Evolutionary conservation across 2,113 vertebrate species (phyloP), one percentile per base, ranked within the genome.

Genomic region (Dendrocopos noguchii): DNA sequence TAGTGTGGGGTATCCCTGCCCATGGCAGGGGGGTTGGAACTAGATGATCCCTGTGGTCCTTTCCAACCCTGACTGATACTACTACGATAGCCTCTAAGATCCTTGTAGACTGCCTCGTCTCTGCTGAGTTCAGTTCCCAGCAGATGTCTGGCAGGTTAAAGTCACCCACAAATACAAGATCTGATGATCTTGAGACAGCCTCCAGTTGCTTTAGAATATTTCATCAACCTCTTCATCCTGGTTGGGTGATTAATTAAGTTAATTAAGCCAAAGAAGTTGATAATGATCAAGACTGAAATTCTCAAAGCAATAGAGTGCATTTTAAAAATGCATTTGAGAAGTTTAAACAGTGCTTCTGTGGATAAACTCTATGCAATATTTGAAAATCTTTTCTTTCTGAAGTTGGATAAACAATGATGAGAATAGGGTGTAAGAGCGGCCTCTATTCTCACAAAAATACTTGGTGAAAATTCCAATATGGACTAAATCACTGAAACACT

Each of bases 321-420:
- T 94, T 91, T 57, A 6, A 59, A 79, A 86, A 84, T 56, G 7
- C 7, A 60, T 76, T 84, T 78, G 24, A 47, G 52, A 82, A 42
- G 11, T 91, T 80, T 73, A 73, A 76, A 29, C 4, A 5, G 17
- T 6, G 7, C 24, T 81, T 93, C 33, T 72, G 59, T 75, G 50
- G 61, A 44, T 73, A 87, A 76, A 55, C 6, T 56, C 66, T 10
- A 46, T 82, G 18, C 20, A 73, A 72, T 66, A 39, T 91, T 91
- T 91, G 60, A 89, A 92, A 84, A 78, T 80, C 39, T 68, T 75
- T 70, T 79, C 92, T 81, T 91, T 91, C 60, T 91, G 34, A 91
- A 79, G 24, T 74, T 74, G 56, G 52, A 87, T 87, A 92, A 94
- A 80, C 50, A 84, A 39, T 79, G 86, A 68, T 34, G 29, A 84